Percentiles rank a stretch among this genome's conserved stretches.
These are phyloP conservation scores for Molossus alvarezi DNA, from an alignment of 2,797 vertebrate species.

Conservation along the genomic window DNA sequence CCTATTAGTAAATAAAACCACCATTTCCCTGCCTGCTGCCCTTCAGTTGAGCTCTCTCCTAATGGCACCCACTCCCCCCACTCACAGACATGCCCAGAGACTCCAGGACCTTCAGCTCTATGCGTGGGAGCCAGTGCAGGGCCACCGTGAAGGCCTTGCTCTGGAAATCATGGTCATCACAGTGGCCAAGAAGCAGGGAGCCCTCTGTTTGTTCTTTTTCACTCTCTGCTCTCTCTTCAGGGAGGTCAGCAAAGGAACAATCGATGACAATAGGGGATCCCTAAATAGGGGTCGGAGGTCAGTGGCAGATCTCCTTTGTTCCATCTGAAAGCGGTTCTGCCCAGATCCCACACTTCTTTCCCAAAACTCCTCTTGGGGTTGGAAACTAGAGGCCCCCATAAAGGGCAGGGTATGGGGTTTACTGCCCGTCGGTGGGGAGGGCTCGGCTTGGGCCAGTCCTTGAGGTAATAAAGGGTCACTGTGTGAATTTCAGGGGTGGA, in stretches of 20 bases:
- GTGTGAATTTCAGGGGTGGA: neutral
- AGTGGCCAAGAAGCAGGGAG: neutral
- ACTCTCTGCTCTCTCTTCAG: neutral
- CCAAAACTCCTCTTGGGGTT: neutral
- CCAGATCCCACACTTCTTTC: neutral
- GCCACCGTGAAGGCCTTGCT: accelerated
- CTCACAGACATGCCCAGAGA: neutral
- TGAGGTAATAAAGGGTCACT: neutral
- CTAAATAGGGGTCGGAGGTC: neutral
- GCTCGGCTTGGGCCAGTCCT: neutral
- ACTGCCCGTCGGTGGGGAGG: neutral
- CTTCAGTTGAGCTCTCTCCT: conserved; percentile 1
- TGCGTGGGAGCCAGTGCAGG: neutral
- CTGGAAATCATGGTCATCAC: neutral
- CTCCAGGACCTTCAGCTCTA: neutral
- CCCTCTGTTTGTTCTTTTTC: neutral
- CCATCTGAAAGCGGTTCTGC: neutral
- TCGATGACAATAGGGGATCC: neutral
- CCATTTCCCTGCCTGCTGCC: neutral
- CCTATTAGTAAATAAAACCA: conserved; percentile 32
- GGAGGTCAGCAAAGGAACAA: neutral
- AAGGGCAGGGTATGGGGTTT: neutral
- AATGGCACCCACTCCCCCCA: no score
- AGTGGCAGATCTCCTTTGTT: neutral
- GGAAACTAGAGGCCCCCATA: neutral